Conservation (phyloP, 2,113 vertebrate genomes). For the Bufo gargarizans region DNA sequence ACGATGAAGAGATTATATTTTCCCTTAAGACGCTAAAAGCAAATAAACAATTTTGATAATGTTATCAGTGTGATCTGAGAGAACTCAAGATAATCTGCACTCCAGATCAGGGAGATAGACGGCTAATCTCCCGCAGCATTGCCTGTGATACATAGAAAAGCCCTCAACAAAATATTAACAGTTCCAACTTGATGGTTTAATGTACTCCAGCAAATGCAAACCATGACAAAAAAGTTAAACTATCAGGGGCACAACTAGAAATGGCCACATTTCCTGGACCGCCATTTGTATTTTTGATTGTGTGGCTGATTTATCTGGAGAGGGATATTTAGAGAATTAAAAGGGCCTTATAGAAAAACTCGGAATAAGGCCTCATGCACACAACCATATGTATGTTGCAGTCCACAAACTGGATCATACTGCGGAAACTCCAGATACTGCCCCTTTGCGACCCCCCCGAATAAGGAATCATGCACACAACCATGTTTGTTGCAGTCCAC, state of each 20-base stretch:
- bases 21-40: background rate
- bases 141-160: background rate
- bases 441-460: no score
- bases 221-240: background rate
- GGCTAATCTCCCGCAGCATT: background rate
- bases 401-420: no score
- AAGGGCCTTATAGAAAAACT: no score
- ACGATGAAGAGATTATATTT: conserved; percentile 33
- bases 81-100: background rate
- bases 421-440: no score
- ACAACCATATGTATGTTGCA: no score
- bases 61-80: conserved; percentile 31
- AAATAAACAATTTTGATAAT: conserved; percentile 32
- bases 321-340: no score
- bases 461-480: no score
- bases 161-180: background rate
- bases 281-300: no score
- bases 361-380: no score
- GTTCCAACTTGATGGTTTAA: background rate
- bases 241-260: background rate
- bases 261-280: no score
- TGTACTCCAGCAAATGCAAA: background rate
- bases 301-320: no score
- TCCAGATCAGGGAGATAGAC: background rate
- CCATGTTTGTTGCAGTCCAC: no score